Conservation (phyloP, 2,888 invertebrate genomes). For the Drymonia ruficornis region DNA sequence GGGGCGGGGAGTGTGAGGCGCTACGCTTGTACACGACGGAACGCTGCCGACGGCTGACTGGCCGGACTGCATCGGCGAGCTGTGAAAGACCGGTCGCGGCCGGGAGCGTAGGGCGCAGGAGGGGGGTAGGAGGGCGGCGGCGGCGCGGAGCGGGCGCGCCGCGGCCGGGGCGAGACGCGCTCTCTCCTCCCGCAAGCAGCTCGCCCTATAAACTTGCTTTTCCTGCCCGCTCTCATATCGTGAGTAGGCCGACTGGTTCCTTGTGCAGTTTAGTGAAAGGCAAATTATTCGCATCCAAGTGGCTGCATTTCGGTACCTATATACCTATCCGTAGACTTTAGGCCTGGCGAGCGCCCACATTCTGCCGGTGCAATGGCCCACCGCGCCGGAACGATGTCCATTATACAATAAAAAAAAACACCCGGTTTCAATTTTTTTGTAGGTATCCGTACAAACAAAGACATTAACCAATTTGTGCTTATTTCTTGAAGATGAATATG, state of each 20-base stretch:
- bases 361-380: not conserved
- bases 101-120: slow-evolving; percentile 23
- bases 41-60: slow-evolving; percentile 58
- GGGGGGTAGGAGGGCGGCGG: slow-evolving; percentile 25
- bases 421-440: no score
- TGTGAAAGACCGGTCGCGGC: slow-evolving; percentile 40
- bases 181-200: slow-evolving; percentile 55
- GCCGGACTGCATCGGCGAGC: slow-evolving; percentile 43
- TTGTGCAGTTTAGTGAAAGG: slow-evolving; percentile 73
- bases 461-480: no score
- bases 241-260: slow-evolving; percentile 54
- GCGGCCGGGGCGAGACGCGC: slow-evolving; percentile 27
- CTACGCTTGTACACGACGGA: slow-evolving; percentile 8
- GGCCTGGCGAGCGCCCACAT: not conserved
- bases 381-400: not conserved
- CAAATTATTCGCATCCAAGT: slow-evolving; percentile 52
- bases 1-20: slow-evolving; percentile 24
- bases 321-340: slow-evolving; percentile 20
- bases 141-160: slow-evolving; percentile 20
- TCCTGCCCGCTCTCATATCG: slow-evolving; percentile 64
- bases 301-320: slow-evolving; percentile 26
- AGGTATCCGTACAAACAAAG: no score
- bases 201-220: slow-evolving; percentile 74
- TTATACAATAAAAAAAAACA: no score
- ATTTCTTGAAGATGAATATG: no score